Percentiles rank a stretch among this genome's conserved stretches.
phyloP scores from a whole-genome alignment of 2,888 invertebrate species.

The Callinectes sapidus region DNA sequence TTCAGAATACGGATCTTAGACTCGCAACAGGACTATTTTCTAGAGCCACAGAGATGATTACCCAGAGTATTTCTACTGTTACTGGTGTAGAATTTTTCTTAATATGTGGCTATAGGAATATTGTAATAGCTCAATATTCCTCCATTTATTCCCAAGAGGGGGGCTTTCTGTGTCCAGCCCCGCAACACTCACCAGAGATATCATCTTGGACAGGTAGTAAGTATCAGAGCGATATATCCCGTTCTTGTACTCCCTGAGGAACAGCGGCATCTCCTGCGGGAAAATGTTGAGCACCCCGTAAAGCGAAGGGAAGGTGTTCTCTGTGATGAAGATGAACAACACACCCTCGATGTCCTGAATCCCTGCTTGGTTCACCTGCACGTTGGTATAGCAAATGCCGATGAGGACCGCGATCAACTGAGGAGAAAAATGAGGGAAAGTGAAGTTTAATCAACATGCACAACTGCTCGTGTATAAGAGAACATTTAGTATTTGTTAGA shows the following conservation, averaged over 20 bases:
- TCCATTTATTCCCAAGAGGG: background rate
- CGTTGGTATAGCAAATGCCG: slow-evolving; percentile 89
- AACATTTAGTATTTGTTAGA: too few relatives aligned
- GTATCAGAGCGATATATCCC: slow-evolving; percentile 87
- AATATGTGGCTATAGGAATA: too few relatives aligned
- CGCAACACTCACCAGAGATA: slow-evolving; percentile 84
- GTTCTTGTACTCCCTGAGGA: slow-evolving; percentile 87
- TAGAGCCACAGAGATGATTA: too few relatives aligned
- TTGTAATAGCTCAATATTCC: background rate
- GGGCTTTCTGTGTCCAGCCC: background rate
- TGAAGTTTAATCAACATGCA: background rate
- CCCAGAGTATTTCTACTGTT: too few relatives aligned
- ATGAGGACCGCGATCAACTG: slow-evolving; percentile 83
- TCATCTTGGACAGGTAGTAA: slow-evolving; percentile 88
- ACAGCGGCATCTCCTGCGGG: slow-evolving; percentile 87
- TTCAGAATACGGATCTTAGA: too few relatives aligned
- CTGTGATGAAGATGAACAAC: slow-evolving; percentile 90
- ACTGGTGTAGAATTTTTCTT: too few relatives aligned
- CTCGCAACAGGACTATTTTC: too few relatives aligned
- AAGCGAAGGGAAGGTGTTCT: slow-evolving; percentile 94
- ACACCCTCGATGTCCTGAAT: slow-evolving; percentile 92
- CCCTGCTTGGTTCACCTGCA: slow-evolving; percentile 84
- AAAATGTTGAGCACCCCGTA: slow-evolving; percentile 91
- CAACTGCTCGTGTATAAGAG: too few relatives aligned
- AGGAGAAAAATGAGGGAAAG: background rate